These are phyloP conservation scores for Zygogramma bicolorata DNA, from an alignment of 2,888 invertebrate genomes.

Conservation along the genomic window DNA sequence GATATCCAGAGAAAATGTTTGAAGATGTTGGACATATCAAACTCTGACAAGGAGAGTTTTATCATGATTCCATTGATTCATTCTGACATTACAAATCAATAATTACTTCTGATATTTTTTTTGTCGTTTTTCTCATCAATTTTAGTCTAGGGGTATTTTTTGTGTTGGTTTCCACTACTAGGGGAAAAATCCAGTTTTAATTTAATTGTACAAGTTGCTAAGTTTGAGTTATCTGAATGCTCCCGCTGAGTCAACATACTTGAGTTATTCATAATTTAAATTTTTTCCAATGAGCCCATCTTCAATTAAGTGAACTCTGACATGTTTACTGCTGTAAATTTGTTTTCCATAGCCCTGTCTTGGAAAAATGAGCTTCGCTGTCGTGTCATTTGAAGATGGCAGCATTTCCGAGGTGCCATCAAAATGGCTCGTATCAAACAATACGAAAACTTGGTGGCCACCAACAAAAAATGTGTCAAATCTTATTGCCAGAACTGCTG, in stretches of 20 bases:
- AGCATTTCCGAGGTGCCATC: not conserved
- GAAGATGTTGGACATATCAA: not conserved
- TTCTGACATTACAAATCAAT: not conserved
- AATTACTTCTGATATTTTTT: not conserved
- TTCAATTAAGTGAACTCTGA: not conserved
- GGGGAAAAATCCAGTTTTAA: no score
- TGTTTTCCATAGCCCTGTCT: not conserved
- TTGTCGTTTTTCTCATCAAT: not conserved
- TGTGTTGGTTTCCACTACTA: no score
- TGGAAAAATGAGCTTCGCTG: not conserved
- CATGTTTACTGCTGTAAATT: not conserved
- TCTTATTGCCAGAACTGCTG: not conserved
- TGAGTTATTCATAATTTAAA: no score
- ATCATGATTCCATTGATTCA: not conserved
- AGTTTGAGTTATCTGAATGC: no score
- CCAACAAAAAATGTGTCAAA: not conserved
- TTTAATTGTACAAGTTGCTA: no score
- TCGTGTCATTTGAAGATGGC: not conserved
- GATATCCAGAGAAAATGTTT: conserved; percentile 2
- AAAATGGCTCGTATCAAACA: not conserved
- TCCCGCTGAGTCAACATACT: no score
- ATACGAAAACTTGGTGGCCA: not conserved
- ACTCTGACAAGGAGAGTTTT: not conserved
- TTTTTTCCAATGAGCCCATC: no score
- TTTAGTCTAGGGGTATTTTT: no score